These are phyloP conservation scores for Oscheius sp. DNA, from an alignment of 2,888 invertebrate genomes.

Conservation along the genomic window DNA sequence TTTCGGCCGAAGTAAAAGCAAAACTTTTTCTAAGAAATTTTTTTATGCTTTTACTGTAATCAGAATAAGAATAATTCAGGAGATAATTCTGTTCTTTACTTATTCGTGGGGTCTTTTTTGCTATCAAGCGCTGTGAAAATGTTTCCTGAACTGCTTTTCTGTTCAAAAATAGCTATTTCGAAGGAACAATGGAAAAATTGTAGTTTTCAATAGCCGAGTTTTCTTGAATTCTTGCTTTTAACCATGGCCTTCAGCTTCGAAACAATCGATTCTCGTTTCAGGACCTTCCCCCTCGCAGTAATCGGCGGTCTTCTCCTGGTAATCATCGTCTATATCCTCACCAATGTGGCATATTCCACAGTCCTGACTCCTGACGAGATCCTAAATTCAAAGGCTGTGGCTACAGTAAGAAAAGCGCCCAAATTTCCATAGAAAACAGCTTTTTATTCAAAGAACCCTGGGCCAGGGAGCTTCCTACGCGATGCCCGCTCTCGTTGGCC, in stretches of 20 bases:
- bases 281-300: slow-evolving; percentile 51
- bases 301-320: slow-evolving; percentile 51
- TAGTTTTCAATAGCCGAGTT: too few relatives aligned
- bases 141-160: too few relatives aligned
- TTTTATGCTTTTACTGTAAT: too few relatives aligned
- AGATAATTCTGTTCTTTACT: too few relatives aligned
- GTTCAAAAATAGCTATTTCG: too few relatives aligned
- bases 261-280: slow-evolving; percentile 11
- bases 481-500: slow-evolving; percentile 55
- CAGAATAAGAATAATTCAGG: too few relatives aligned
- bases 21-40: too few relatives aligned
- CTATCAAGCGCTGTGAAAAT: too few relatives aligned
- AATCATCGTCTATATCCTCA: slow-evolving; percentile 51
- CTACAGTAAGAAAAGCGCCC: slow-evolving; percentile 42
- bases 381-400: slow-evolving; percentile 53
- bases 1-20: too few relatives aligned
- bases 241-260: too few relatives aligned
- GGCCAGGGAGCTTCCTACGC: slow-evolving; percentile 49
- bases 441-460: slow-evolving; percentile 51
- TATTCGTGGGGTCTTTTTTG: too few relatives aligned
- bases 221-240: neutral
- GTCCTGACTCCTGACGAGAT: slow-evolving; percentile 57
- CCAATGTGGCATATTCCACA: slow-evolving; percentile 56
- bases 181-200: too few relatives aligned
- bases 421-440: slow-evolving; percentile 37